Evolutionary conservation across 2,888 invertebrate species (phyloP).

Genomic region (Eristalis intricaria): DNA sequence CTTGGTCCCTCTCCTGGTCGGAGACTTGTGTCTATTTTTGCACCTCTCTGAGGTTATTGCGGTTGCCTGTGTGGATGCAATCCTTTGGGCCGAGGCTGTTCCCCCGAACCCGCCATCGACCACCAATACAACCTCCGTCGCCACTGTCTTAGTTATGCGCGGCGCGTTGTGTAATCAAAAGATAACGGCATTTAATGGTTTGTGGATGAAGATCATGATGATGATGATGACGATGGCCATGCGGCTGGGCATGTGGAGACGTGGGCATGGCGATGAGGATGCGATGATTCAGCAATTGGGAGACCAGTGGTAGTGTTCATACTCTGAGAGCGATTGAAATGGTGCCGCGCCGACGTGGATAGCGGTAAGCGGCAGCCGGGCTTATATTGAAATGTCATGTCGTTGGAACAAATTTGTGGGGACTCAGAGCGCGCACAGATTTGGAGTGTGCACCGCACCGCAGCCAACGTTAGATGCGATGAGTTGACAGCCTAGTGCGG

Average conservation of each 20-base stretch:
- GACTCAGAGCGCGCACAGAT: conserved; percentile 25
- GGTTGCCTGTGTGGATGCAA: conserved; percentile 39
- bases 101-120: background rate
- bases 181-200: conserved; percentile 70
- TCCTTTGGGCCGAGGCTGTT: conserved; percentile 45
- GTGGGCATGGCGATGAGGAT: conserved; percentile 7
- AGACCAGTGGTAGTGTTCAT: conserved; percentile 24
- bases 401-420: conserved; percentile 54
- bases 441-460: conserved; percentile 10
- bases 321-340: conserved; percentile 25
- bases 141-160: conserved; percentile 52
- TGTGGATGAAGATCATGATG: conserved; percentile 56
- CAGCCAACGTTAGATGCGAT: conserved; percentile 2
- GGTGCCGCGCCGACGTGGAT: conserved; percentile 43
- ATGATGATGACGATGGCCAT: conserved; percentile 24
- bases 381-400: conserved; percentile 69
- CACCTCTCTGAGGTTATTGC: conserved; percentile 61
- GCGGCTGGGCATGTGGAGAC: background rate
- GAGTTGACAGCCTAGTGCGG: conserved; percentile 32
- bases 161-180: conserved; percentile 70
- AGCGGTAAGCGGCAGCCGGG: conserved; percentile 53
- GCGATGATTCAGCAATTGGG: conserved; percentile 51
- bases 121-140: conserved; percentile 11
- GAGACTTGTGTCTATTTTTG: conserved; percentile 64
- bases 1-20: conserved; percentile 12